Base-by-base conservation (phyloP, 2,797 vertebrate genomes). In the Scomberomorus guttatus region DNA sequence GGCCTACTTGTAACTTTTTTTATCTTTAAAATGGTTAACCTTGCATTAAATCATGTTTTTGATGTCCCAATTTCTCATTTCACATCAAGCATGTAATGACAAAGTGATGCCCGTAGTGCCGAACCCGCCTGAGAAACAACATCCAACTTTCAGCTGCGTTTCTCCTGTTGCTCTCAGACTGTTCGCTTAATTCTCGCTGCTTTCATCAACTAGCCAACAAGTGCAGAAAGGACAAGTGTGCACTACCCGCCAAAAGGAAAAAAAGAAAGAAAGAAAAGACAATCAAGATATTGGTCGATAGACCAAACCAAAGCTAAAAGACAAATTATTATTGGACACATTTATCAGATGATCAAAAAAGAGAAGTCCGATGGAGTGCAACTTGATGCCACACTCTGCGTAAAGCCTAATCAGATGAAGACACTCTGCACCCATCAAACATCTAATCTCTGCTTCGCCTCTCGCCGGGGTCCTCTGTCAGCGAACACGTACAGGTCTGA, bases 391-490 rank as follows among this genome's bases (percentile, higher is more conserved):
- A 8, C 29, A 56, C 14, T 60, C 24, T 29, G 34, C 12, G 2
- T 56, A 37, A 69, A 59, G 55, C 32, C 29, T 69, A 50, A 76
- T 59, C 77, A 46, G 51, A 58, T 80, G 76, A 11, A 62, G 63
- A 72, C 3, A 12, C 58, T 54, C 57, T 48, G 27, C 50, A 72
- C 63, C 46, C 62, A 37, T 84, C 75, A 77, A 42, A 54, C 18
- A 27, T 5, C 10, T 17, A 20, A n/a, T 24, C 2, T 22, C 44
- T 14, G 3, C 32, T 18, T 27, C 22, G 25, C 29, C 15, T 11
- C 1, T 42, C 64, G 9, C 20, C 5, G 0, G 9, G 6, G 7
- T 58, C 60, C 34, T 64, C 25, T 22, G 12, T 3, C 15, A 5
- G 24, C 50, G 8, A 20, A n/a, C n/a, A 29, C 27, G 18, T 14